Conservation (phyloP, 2,797 vertebrate species). For the Parauchenoglanis punctatus region DNA sequence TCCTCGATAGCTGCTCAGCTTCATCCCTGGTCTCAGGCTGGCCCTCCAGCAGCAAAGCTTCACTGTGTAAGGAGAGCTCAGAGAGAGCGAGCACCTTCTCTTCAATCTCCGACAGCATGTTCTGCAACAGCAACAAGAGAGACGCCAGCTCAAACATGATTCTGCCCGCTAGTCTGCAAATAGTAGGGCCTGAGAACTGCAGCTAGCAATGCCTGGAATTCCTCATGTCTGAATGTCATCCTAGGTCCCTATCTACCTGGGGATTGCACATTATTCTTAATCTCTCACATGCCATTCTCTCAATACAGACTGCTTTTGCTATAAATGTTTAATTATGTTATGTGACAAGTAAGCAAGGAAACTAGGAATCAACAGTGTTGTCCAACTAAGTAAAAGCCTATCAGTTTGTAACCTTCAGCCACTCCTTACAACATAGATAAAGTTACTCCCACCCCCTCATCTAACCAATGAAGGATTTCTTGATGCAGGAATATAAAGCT, state of each 20-base stretch:
- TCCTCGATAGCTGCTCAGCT: constrained; percentile 87
- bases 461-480: constrained; percentile 54
- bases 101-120: constrained; percentile 97
- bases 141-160: constrained; percentile 81
- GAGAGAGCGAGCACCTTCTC: constrained; percentile 92
- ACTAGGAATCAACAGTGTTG: background rate
- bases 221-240: constrained; percentile 62
- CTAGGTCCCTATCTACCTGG: constrained; percentile 56
- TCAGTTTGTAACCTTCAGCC: constrained; percentile 29
- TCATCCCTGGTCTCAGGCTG: constrained; percentile 88
- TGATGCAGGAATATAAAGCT: constrained; percentile 69
- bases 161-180: constrained; percentile 20
- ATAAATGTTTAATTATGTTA: background rate
- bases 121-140: constrained; percentile 84
- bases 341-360: background rate
- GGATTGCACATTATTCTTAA: constrained; percentile 67
- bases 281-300: constrained; percentile 67
- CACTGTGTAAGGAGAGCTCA: constrained; percentile 91
- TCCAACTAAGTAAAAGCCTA: background rate
- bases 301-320: constrained; percentile 38
- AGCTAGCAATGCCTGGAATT: constrained; percentile 35
- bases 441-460: constrained; percentile 40
- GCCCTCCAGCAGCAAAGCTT: constrained; percentile 91
- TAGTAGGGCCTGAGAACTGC: background rate
- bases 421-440: background rate